phyloP scores from a whole-genome alignment of 2,113 vertebrate genomes.

The Elachura formosa region DNA sequence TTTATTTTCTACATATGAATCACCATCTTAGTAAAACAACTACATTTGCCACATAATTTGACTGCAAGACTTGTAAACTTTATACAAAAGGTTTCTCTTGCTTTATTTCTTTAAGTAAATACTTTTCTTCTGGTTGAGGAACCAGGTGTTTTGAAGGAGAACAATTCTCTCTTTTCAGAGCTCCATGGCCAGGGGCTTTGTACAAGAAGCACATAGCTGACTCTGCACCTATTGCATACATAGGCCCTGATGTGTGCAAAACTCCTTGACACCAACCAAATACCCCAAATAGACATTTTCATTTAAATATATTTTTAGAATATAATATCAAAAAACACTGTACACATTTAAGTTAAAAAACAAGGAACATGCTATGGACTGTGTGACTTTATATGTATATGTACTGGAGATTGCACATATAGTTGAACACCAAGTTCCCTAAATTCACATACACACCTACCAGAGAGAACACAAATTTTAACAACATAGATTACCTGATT shows the following conservation, averaged over 20 bases:
- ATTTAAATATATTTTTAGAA: background rate
- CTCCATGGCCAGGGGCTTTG: background rate
- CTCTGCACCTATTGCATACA: background rate
- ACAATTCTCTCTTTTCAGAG: background rate
- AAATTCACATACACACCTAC: background rate
- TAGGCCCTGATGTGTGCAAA: background rate
- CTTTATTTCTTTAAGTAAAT: background rate
- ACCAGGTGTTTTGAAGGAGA: background rate
- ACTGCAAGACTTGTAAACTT: background rate
- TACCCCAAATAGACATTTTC: background rate
- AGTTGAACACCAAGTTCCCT: background rate
- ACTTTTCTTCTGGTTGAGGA: background rate
- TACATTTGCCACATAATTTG: background rate
- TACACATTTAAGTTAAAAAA: background rate
- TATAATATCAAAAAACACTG: background rate
- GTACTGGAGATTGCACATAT: fast-evolving
- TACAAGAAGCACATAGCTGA: background rate
- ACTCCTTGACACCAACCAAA: background rate
- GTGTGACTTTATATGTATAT: background rate
- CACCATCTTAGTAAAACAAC: background rate
- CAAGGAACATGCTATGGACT: background rate
- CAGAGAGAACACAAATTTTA: background rate
- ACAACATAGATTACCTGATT: background rate
- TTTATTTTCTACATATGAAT: background rate
- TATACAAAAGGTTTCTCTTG: background rate